A percentile compares a stretch with the other conserved stretches of the same genome.
phyloP scores from a whole-genome alignment of 2,888 invertebrate species.

The Synanthedon myopaeformis region DNA sequence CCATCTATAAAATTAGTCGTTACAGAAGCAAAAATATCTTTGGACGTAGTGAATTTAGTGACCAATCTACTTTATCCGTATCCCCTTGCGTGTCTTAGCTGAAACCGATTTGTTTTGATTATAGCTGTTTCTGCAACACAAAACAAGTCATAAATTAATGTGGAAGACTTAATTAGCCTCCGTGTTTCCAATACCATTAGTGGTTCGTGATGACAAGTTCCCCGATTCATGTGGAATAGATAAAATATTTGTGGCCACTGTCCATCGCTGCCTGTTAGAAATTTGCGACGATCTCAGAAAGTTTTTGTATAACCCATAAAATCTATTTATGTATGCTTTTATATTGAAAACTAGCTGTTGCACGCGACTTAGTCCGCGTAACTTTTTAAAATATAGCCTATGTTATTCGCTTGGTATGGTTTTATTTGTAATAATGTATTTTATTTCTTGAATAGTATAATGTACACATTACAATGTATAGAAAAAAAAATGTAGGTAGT shows the following conservation, averaged over 20 bases:
- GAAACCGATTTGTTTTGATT: conserved; percentile 64
- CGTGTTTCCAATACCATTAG: conserved; percentile 63
- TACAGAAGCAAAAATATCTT: background rate
- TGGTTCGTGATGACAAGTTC: conserved; percentile 49
- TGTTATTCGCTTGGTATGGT: no score
- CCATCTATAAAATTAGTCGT: background rate
- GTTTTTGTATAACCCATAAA: background rate
- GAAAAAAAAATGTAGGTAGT: no score
- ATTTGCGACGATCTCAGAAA: conserved; percentile 8
- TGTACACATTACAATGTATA: no score
- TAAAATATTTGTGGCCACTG: conserved; percentile 37
- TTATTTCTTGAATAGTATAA: no score
- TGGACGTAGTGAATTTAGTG: background rate
- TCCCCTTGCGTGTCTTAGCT: conserved; percentile 56
- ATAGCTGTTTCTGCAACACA: conserved; percentile 47
- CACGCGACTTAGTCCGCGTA: no score
- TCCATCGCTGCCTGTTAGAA: conserved; percentile 24
- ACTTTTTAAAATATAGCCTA: no score
- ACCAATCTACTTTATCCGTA: conserved; percentile 54
- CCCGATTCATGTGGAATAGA: conserved; percentile 43
- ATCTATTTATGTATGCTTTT: no score
- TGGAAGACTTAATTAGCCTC: conserved; percentile 60
- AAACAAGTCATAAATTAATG: conserved; percentile 64
- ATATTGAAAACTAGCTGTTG: no score
- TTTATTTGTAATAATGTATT: no score